A percentile compares a stretch with the other conserved stretches of the same genome.
Evolutionary conservation across 1,140 invertebrate species (phyloP).

Genomic region (Drepana arcuata): DNA sequence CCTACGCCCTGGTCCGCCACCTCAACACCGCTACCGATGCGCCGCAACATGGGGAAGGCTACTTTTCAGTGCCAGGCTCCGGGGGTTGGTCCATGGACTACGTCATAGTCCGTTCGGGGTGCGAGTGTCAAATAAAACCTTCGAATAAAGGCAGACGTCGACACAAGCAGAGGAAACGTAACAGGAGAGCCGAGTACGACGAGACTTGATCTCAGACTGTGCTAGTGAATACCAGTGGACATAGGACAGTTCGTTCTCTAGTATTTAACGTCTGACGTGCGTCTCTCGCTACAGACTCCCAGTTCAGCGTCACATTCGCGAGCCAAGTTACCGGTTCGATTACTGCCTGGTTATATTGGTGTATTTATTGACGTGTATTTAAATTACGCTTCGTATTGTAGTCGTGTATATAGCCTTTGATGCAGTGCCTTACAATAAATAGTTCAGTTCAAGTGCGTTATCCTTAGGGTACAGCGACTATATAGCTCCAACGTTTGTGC

Average conservation of each 20-base stretch:
- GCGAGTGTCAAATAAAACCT: slow-evolving; percentile 81
- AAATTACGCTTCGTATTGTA: neutral
- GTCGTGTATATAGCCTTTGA: no score
- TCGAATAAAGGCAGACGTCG: slow-evolving; percentile 37
- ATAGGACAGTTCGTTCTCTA: no score
- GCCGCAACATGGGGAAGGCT: slow-evolving; percentile 61
- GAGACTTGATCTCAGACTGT: slow-evolving; percentile 45
- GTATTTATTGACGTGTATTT: no score
- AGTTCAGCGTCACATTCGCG: no score
- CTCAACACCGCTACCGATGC: slow-evolving; percentile 57
- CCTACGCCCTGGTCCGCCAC: slow-evolving; percentile 84
- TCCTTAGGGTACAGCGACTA: no score
- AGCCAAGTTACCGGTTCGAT: no score
- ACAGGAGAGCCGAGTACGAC: slow-evolving; percentile 39
- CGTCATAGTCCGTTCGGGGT: slow-evolving; percentile 85
- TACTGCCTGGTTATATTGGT: no score
- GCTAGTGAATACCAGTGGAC: slow-evolving; percentile 30
- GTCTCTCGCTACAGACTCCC: no score
- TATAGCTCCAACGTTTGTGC: no score
- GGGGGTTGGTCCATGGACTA: slow-evolving; percentile 84
- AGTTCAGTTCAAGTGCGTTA: no score
- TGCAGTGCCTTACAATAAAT: no score
- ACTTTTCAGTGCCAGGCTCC: slow-evolving; percentile 70
- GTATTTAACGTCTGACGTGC: neutral
- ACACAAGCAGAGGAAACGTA: slow-evolving; percentile 46